Evolutionary conservation across 2,888 invertebrate genomes (phyloP).

Genomic region (Blera fallax): DNA sequence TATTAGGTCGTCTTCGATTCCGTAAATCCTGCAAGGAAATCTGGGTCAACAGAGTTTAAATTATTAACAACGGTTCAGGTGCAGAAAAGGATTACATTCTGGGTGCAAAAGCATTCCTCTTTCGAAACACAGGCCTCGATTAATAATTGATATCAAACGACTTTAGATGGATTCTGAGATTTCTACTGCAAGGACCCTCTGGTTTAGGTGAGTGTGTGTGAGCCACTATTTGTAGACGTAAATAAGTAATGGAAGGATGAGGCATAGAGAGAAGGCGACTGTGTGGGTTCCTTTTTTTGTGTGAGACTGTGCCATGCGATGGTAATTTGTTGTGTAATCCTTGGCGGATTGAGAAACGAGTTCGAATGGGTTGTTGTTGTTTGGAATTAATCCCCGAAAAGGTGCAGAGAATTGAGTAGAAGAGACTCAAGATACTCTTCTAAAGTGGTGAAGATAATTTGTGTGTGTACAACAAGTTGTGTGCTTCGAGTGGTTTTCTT

Average conservation of each 20-base stretch:
- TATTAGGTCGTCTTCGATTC: background rate
- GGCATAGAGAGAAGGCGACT: too few species aligned
- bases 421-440: background rate
- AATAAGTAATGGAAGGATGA: constrained; percentile 2
- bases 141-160: background rate
- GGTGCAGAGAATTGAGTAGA: background rate
- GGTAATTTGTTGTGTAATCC: background rate
- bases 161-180: background rate
- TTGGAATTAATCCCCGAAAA: constrained; percentile 2
- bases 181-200: background rate
- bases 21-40: background rate
- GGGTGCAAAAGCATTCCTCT: background rate
- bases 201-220: background rate
- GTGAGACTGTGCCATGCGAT: background rate
- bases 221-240: background rate
- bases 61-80: constrained; percentile 5
- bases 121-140: background rate
- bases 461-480: background rate
- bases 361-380: background rate
- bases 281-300: background rate
- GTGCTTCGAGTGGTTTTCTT: background rate
- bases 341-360: background rate
- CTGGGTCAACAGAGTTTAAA: constrained; percentile 26
- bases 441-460: background rate
- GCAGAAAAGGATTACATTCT: background rate